These are phyloP conservation scores for Hypsopygia costalis DNA, from an alignment of 2,888 invertebrate species.

Conservation along the genomic window DNA sequence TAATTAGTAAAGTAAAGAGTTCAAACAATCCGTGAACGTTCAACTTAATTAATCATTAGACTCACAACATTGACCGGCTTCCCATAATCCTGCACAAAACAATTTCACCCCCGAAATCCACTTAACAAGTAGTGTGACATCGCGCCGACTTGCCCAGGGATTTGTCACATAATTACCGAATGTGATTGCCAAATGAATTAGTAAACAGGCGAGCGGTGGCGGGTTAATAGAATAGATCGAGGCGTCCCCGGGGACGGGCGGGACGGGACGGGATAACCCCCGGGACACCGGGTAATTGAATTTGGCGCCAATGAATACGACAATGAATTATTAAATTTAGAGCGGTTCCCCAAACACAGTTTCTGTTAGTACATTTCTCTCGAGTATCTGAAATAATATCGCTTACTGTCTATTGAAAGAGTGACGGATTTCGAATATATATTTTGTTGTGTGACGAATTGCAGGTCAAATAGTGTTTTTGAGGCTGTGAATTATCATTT, in stretches of 20 bases:
- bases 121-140: constrained; percentile 33
- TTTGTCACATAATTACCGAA: constrained; percentile 70
- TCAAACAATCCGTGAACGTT: too few relatives aligned
- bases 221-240: constrained; percentile 49
- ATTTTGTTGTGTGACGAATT: too few relatives aligned
- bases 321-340: constrained; percentile 76
- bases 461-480: too few relatives aligned
- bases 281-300: constrained; percentile 65
- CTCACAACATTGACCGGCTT: background rate
- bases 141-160: constrained; percentile 33
- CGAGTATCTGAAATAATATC: too few relatives aligned
- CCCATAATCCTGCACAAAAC: constrained; percentile 7
- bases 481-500: too few relatives aligned
- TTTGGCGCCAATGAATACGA: constrained; percentile 74
- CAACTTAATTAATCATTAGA: background rate
- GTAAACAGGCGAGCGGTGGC: constrained; percentile 53
- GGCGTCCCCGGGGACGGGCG: constrained; percentile 30
- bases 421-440: too few relatives aligned
- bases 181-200: constrained; percentile 73
- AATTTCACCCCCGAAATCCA: constrained; percentile 25
- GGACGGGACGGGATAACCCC: constrained; percentile 17
- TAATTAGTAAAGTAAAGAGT: too few relatives aligned
- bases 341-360: constrained; percentile 29
- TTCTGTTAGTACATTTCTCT: too few relatives aligned
- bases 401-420: too few relatives aligned